Base-by-base conservation (phyloP, 2,113 vertebrate species). In the Athene noctua region DNA sequence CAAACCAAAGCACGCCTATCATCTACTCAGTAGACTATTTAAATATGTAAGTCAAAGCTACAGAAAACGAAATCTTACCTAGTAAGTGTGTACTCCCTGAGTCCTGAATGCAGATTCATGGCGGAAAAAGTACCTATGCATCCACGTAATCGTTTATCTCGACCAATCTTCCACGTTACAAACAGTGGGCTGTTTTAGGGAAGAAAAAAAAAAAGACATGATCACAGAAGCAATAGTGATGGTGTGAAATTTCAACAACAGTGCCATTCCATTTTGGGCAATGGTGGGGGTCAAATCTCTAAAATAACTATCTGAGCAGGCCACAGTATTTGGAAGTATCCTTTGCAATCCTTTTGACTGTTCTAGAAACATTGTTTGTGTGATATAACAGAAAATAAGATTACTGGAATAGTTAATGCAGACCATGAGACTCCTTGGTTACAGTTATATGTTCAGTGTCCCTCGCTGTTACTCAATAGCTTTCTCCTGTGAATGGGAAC, bases 71-170 rank as follows among this genome's bases (percentile, higher is more conserved):
- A 66, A 81, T 97, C 98, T 99, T 98, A 99, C 99, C 99, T 99
- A 99, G 99, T 99, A 99, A 99, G 99, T 98, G 99, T 99, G 99
- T 99, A 99, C 99, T 99, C 99, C 99, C 99, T 99, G 99, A 99
- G 99, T 99, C 99, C 99, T 99, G 99, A 99, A 98, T 99, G 99
- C 98, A 99, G 99, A 98, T 99, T 99, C 99, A 99, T 99, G 99
- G 99, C 99, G 94, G 99, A 99, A 99, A 99, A 99, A 98, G 99
- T 99, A 99, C 99, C 99, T 99, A 99, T 99, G 99, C 99, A 99
- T 98, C 99, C 99, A 98, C 99, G 98, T 98, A 99, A 99, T 98
- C 99, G 99, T 95, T 99, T 99, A 98, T 99, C 99, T 98, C 99
- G 99, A 97, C 99, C 99, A 91, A 99, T 99, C 98, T 99, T 99